Base-by-base conservation (phyloP, 2,888 invertebrate species). In the Leucania comma region DNA sequence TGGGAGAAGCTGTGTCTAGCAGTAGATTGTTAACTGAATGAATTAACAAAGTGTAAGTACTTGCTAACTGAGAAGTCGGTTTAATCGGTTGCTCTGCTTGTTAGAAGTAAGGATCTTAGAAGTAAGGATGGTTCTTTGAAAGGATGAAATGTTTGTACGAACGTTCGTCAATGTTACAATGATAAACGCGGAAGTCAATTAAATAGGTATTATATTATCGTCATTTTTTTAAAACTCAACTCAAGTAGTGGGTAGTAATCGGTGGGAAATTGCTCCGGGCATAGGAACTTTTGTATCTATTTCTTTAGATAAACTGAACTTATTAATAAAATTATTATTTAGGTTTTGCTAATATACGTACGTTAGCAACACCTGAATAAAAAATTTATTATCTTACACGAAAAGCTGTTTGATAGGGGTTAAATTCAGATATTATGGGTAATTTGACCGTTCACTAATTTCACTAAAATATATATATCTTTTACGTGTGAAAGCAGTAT, bases 251-350 rank as follows among this genome's bases (percentile, higher is more conserved):
- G n/a, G n/a, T 29, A 29, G 29, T 14, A 12, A 5, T 14, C 2
- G 5, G n/a, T 54, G n/a, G 35, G 5, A 14, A 14, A n/a, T 38
- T 9, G 10, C 9, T 26, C 10, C 0, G 20, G n/a, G 20, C 1
- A 20, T 42, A 38, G 8, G 38, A 42, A 59, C 20, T 14, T 24
- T 20, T 1, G 17, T 46, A 9, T 17, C n/a, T n/a, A n/a, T 9
- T 35, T 58, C 24, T 57, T 22, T 68, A 20, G 9, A 12, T 69
- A 24, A 69, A 59, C 14, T 53, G 32, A 46, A 24, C 14, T 20
- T 42, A 4, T 42, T 42, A 14, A 1, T 38, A 12, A 14, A 3
- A 17, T 42, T 35, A 3, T 38, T 12, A 12, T 38, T 38, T 17
- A 42, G 17, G 14, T 17, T 5, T 5, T 17, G 1, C 4, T 42